Evolutionary conservation across 1,140 invertebrate species (phyloP).

Genomic region (Adoxophyes honmai): DNA sequence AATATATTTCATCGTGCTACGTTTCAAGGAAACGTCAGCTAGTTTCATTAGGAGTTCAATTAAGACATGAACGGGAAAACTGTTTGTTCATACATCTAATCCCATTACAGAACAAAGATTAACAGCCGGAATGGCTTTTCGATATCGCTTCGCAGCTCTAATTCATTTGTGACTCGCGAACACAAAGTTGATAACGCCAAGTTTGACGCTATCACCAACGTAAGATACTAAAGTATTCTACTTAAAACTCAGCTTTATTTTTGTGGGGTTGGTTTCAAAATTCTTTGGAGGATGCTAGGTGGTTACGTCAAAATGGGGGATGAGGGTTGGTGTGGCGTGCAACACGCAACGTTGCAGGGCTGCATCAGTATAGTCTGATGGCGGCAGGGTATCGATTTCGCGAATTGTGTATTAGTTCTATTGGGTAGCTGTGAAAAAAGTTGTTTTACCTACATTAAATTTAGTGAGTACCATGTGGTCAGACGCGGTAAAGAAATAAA

Average conservation of each 20-base stretch:
- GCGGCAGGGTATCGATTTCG: constrained; percentile 40
- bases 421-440: neutral
- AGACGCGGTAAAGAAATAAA: too few relatives aligned
- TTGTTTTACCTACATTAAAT: too few relatives aligned
- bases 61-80: too few relatives aligned
- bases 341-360: constrained; percentile 51
- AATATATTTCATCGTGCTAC: too few relatives aligned
- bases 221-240: neutral
- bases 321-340: constrained; percentile 36
- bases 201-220: neutral
- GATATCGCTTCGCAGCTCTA: neutral
- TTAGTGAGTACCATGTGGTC: too few relatives aligned
- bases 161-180: constrained; percentile 37
- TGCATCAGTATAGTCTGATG: constrained; percentile 36
- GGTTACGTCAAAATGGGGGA: neutral
- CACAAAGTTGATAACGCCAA: constrained; percentile 46
- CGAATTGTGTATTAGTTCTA: neutral
- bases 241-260: constrained; percentile 16
- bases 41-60: too few relatives aligned
- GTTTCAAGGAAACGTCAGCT: too few relatives aligned
- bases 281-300: constrained; percentile 7
- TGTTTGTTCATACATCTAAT: too few relatives aligned
- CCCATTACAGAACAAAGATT: neutral
- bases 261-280: constrained; percentile 4
- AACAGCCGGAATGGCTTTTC: neutral